Percentiles rank a stretch among this genome's conserved stretches.
phyloP scores from a whole-genome alignment of 2,113 vertebrate species.

The Ochotona princeps region DNA sequence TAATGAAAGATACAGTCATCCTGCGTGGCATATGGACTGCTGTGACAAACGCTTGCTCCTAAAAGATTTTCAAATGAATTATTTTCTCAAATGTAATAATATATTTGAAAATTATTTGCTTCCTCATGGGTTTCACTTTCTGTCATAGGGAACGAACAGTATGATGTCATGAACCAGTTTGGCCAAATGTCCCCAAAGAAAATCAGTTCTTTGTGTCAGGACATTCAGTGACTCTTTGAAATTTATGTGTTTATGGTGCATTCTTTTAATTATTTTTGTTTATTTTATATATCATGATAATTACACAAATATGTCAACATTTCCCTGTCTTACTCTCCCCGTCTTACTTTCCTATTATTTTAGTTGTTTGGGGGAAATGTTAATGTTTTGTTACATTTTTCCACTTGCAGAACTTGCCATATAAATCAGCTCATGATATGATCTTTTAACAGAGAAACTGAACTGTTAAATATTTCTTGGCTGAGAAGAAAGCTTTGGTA shows the following conservation, averaged over 20 bases:
- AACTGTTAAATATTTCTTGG: conserved; percentile 11
- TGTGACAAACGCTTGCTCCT: too few species aligned
- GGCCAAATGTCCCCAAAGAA: neutral
- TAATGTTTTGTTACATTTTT: conserved; percentile 28
- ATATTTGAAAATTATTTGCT: conserved; percentile 32
- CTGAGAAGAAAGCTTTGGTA: conserved; percentile 5
- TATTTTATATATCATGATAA: neutral
- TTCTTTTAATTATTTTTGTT: conserved; percentile 38
- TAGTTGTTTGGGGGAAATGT: neutral
- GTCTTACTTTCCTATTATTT: neutral
- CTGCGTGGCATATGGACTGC: too few species aligned
- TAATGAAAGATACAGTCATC: too few species aligned
- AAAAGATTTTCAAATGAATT: neutral
- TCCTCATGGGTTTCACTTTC: conserved; percentile 17
- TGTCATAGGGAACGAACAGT: neutral
- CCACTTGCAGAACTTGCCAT: neutral
- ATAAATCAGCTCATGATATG: neutral
- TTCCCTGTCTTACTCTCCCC: neutral
- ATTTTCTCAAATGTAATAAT: conserved; percentile 26
- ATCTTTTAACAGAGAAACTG: conserved; percentile 48
- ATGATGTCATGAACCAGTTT: neutral
- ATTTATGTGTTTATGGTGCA: conserved; percentile 10
- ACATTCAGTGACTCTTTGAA: neutral
- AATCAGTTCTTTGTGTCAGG: neutral
- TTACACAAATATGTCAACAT: neutral